Conservation (phyloP, 2,888 invertebrate species). For the Beris morrisii region DNA sequence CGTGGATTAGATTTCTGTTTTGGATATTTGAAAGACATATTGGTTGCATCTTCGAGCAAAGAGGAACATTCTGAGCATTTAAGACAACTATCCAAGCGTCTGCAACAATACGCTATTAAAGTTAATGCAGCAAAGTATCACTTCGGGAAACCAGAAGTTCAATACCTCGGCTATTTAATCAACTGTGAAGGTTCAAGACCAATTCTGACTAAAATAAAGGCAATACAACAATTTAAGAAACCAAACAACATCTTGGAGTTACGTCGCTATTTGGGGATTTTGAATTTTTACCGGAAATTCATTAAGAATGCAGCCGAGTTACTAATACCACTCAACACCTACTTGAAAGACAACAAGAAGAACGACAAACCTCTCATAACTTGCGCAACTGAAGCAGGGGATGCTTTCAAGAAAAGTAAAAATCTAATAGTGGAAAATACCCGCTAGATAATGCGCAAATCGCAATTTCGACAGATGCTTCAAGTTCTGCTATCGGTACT, state of each 20-base stretch:
- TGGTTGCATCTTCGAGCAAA: not conserved
- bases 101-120: not conserved
- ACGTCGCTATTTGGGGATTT: not conserved
- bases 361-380: slow-evolving; percentile 7
- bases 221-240: not conserved
- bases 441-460: too few species aligned
- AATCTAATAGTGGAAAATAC: too few species aligned
- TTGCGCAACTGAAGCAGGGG: too few species aligned
- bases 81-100: not conserved
- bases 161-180: not conserved
- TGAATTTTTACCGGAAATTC: slow-evolving; percentile 10
- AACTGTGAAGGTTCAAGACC: not conserved
- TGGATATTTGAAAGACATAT: not conserved
- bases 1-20: not conserved
- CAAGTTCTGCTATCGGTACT: too few species aligned
- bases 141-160: not conserved
- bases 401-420: too few species aligned
- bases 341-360: not conserved
- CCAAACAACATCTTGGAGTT: not conserved
- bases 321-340: not conserved
- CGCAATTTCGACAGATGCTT: too few species aligned
- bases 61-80: not conserved
- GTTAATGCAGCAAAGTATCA: not conserved
- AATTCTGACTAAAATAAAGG: not conserved
- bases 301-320: too few species aligned